These are phyloP conservation scores for Gobio occitaniae DNA, from an alignment of 2,797 vertebrate species.

Conservation along the genomic window DNA sequence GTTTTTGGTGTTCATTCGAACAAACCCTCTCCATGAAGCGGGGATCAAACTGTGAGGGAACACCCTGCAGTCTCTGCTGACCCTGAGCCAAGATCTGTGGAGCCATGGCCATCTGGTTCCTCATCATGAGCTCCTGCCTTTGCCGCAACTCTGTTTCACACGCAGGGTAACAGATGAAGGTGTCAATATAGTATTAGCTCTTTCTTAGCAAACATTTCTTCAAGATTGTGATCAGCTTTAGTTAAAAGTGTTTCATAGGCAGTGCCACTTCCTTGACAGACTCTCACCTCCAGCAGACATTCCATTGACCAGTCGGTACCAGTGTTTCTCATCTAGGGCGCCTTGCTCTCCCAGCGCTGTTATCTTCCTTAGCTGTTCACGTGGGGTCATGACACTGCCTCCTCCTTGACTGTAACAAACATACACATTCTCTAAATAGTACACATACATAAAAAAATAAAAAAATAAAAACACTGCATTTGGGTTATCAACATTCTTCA, in stretches of 20 bases:
- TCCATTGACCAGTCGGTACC: slow-evolving; percentile 85
- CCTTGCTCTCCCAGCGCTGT: slow-evolving; percentile 84
- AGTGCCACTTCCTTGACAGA: not conserved
- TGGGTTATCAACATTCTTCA: not conserved
- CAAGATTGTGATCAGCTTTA: not conserved
- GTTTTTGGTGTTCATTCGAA: slow-evolving; percentile 25
- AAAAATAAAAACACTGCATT: not conserved
- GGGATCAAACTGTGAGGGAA: slow-evolving; percentile 86
- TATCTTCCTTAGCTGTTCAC: slow-evolving; percentile 89
- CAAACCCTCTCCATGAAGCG: slow-evolving; percentile 89
- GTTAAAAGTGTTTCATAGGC: not conserved
- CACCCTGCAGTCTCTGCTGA: slow-evolving; percentile 86
- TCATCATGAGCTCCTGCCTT: slow-evolving; percentile 89
- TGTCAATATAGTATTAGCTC: not conserved
- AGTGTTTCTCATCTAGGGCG: slow-evolving; percentile 86
- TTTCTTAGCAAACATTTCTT: not conserved
- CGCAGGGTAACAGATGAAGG: slow-evolving; percentile 14
- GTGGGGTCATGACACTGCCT: slow-evolving; percentile 83
- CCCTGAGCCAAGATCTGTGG: slow-evolving; percentile 84
- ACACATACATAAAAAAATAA: too few relatives aligned
- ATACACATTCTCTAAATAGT: not conserved
- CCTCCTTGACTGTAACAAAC: slow-evolving; percentile 13
- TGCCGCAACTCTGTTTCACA: slow-evolving; percentile 85
- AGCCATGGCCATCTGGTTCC: slow-evolving; percentile 91
- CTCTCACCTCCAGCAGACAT: slow-evolving; percentile 88